Base-by-base conservation (phyloP, 2,888 invertebrate genomes). In the Timema cristinae region DNA sequence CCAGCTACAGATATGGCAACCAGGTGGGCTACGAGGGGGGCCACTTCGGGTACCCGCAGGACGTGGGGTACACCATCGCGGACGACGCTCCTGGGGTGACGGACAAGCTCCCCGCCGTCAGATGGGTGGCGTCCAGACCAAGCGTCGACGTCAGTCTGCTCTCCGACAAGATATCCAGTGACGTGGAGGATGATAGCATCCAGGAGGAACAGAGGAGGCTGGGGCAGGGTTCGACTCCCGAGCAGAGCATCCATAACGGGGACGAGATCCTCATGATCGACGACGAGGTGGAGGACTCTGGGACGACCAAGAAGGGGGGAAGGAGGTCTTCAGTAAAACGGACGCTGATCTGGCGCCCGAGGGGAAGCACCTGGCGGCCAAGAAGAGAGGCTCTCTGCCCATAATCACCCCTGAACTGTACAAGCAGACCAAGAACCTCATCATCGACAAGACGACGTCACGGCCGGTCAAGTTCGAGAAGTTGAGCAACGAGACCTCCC, bases 1-100 rank as follows among this genome's bases (percentile, higher is more conserved):
- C 89, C 13, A 90, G 90, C 74, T 85, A 94, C 80, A 87, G 90
- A 66, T 94, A 94, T 79, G 90, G 93, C 71, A 92, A 91, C 80
- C 94, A 94, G 81, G 84, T 89, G 77, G 88, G 91, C 49, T 93
- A 93, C 79, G 90, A 91, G 71, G 86, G 89, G 76, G 91, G 91
- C 56, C 88, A 88, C 72, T 89, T 89, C 73, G 91, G 90, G 8
- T 91, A 91, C 79, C 87, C 88, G 59, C 81, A 86, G 49, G 89
- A 89, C 78, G 83, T 85, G 67, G 88, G 88, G 13, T 89, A 88
- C 66, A 16, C 15, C n/a, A 67, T 66, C 47, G 72, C 49, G 51
- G 63, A 51, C 51, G 72, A 49, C 15, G 61, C 63, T 5, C 47
- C 15, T 7, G 69, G 56, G 8, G 8, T 11, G 10, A n/a, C 6